Conservation (phyloP, 2,113 vertebrate genomes). For the Petroica traversi region DNA sequence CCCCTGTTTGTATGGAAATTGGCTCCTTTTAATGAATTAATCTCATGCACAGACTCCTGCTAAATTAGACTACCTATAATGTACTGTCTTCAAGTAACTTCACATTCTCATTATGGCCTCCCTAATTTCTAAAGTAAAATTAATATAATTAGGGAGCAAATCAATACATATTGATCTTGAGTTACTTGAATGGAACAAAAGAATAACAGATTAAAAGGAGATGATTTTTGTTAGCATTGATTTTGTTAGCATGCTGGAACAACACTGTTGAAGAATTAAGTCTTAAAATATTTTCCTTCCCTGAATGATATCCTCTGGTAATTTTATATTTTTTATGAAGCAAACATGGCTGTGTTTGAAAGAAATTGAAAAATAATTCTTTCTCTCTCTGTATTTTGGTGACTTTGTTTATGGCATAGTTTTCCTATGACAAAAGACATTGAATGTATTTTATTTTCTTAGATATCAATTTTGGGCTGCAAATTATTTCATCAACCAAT, state of each 20-base stretch:
- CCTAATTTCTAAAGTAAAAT: constrained; percentile 80
- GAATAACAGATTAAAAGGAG: constrained; percentile 79
- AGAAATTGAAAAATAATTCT: neutral
- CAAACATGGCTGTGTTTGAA: neutral
- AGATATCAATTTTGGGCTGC: constrained; percentile 57
- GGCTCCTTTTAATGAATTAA: constrained; percentile 79
- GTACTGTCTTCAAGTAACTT: constrained; percentile 78
- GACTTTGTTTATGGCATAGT: neutral
- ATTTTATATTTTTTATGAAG: neutral
- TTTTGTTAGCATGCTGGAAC: constrained; percentile 64
- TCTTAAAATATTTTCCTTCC: constrained; percentile 67
- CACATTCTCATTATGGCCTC: constrained; percentile 76
- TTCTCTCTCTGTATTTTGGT: neutral
- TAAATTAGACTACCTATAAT: constrained; percentile 76
- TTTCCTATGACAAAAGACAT: constrained; percentile 43
- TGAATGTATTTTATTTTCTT: constrained; percentile 52
- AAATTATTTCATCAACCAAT: constrained; percentile 66
- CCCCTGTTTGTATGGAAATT: constrained; percentile 76
- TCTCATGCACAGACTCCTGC: constrained; percentile 71
- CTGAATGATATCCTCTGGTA: neutral
- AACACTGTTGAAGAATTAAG: constrained; percentile 68
- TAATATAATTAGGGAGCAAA: constrained; percentile 81
- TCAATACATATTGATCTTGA: constrained; percentile 79
- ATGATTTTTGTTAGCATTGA: constrained; percentile 73
- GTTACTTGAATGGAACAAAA: constrained; percentile 72